Evolutionary conservation across 2,797 vertebrate species (phyloP).

Genomic region (Protonibea diacanthus): DNA sequence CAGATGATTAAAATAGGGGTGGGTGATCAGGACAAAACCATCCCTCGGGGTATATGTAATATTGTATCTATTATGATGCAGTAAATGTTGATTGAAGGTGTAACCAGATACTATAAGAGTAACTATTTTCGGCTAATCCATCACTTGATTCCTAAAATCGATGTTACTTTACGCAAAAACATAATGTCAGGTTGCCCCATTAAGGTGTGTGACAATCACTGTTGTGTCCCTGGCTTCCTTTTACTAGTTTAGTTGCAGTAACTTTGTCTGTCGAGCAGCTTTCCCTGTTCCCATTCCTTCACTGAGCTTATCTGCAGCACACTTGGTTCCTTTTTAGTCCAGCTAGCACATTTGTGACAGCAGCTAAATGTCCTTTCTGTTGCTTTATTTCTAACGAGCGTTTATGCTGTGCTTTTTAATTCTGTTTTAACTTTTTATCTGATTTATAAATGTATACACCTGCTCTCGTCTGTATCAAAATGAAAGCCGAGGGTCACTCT

Average conservation of each 20-base stretch:
- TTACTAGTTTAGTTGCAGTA: background rate
- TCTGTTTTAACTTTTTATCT: conserved; percentile 11
- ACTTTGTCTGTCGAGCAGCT: background rate
- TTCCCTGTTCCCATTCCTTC: background rate
- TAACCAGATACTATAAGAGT: background rate
- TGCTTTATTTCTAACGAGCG: conserved; percentile 6
- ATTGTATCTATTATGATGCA: background rate
- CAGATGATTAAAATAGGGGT: background rate
- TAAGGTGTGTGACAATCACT: background rate
- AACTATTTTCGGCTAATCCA: background rate
- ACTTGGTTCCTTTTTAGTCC: background rate
- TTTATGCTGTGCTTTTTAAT: conserved; percentile 15
- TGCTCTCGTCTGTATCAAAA: conserved; percentile 14
- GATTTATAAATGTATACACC: background rate
- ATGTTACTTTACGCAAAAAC: background rate
- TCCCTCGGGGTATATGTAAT: no score
- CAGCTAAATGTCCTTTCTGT: conserved; percentile 16
- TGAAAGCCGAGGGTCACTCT: background rate
- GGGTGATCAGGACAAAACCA: no score
- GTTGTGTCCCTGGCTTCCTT: background rate
- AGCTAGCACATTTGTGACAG: background rate
- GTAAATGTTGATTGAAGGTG: background rate
- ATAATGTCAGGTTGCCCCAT: background rate
- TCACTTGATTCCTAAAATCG: background rate
- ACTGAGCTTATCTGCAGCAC: background rate